Base-by-base conservation (phyloP, 37 sponge, comb jelly and placozoan genomes). In the Chondrilla cf. caribensis region DNA sequence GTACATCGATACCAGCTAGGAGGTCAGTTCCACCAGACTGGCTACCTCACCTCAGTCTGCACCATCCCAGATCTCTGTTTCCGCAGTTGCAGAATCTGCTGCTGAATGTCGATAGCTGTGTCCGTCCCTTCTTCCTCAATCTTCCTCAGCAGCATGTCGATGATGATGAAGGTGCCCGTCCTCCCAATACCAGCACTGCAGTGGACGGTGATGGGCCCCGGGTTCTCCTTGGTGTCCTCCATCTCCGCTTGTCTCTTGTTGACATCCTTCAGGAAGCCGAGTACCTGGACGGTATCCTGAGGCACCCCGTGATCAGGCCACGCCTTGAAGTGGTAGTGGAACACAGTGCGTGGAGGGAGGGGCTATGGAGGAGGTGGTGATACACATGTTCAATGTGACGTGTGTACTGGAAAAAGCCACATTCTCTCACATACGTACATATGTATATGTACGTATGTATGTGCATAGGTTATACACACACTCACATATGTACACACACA, bases 281-380 rank as follows among this genome's bases (percentile, higher is more conserved):
- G 89, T 8, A 73, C 76, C n/a, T 62, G 54, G 6, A 81, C 83
- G 19, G 96, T 90, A 62, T 96, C 96, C 5, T 90, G 90, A 0
- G 96, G 96, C 38, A 93, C 91, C 9, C 96, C 96, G 43, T 96
- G 93, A 66, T 96, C 96, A 24, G 96, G 96, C 96, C 96, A 96
- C 0, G 89, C 89, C 39, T 84, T 88, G 87, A 92, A 96, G 71
- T 96, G 96, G 62, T 82, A 96, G 54, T 90, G 93, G 41, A 33
- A 90, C 54, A 91, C 76, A 39, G 44, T 22, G 8, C 76, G 41
- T 2, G 76, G 76, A 43, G 41, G 76, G 1, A 24, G 19, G 21
- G 76, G 76, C 76, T 73, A 25, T 15, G 44, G 38, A 37, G 72
- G 76, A 24, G 29, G 32, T 28, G 32, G 68, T 18, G 51, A 47